Evolutionary conservation across 2,888 invertebrate genomes (phyloP).

Genomic region (Mimachlamys varia): DNA sequence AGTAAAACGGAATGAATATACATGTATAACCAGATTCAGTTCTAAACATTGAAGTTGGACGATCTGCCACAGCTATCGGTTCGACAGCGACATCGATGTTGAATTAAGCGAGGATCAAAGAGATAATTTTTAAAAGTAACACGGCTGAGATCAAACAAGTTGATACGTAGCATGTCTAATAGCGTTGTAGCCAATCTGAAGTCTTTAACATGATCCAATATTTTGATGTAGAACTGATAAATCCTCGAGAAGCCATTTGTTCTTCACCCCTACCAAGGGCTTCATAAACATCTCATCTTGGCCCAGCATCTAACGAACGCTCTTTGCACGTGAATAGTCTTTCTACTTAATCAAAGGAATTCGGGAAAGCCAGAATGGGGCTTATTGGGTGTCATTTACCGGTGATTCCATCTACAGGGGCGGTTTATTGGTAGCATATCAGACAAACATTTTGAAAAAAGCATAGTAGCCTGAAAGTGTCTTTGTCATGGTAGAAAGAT

Average conservation of each 20-base stretch:
- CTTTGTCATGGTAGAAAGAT: not conserved
- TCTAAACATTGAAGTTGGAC: not conserved
- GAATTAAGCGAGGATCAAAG: not conserved
- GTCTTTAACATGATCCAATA: not conserved
- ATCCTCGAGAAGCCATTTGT: not conserved
- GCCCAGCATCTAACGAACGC: not conserved
- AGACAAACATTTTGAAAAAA: not conserved
- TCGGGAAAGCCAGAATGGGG: not conserved
- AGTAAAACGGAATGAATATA: too few relatives aligned
- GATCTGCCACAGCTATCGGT: not conserved
- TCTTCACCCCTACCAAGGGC: not conserved
- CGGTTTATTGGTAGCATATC: not conserved
- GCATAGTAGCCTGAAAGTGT: not conserved
- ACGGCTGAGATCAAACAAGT: not conserved
- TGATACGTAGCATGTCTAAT: not conserved
- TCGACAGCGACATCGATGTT: not conserved
- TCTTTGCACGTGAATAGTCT: not conserved
- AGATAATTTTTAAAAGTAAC: not conserved
- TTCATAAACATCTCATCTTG: not conserved
- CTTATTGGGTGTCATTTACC: slow-evolving; percentile 15
- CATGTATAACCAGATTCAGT: too few relatives aligned
- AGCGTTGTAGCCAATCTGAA: not conserved
- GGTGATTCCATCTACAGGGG: not conserved
- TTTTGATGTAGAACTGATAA: slow-evolving; percentile 3
- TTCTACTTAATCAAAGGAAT: not conserved